A percentile compares a stretch with the other conserved stretches of the same genome.
Evolutionary conservation across 1,140 invertebrate genomes (phyloP).

Genomic region (Papilio dardanus): DNA sequence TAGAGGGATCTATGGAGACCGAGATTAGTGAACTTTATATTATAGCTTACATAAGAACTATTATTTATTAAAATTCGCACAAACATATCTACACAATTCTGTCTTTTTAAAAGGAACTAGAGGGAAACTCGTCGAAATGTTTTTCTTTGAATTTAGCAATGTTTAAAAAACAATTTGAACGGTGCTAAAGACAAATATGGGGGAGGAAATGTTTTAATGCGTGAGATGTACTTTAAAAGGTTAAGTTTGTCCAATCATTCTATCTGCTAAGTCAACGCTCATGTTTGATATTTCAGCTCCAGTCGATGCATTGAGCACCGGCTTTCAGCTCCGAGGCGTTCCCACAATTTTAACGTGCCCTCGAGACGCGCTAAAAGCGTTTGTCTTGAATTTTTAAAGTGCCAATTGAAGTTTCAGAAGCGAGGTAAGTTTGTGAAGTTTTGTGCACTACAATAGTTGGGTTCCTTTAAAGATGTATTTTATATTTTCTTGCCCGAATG

Average conservation of each 20-base stretch:
- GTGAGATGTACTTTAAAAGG: conserved; percentile 39
- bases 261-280: conserved; percentile 67
- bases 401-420: conserved; percentile 70
- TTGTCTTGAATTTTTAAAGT: conserved; percentile 81
- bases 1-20: conserved; percentile 13
- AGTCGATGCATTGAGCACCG: conserved; percentile 58
- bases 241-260: conserved; percentile 68
- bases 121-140: no score
- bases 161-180: neutral
- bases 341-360: conserved; percentile 48
- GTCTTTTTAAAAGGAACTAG: no score
- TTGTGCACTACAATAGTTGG: conserved; percentile 43
- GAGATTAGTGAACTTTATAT: conserved; percentile 4
- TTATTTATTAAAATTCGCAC: neutral
- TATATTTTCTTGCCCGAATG: neutral
- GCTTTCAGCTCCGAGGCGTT: conserved; percentile 45
- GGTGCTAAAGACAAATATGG: conserved; percentile 6
- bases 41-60: neutral
- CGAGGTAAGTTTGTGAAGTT: conserved; percentile 47
- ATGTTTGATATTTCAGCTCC: conserved; percentile 61
- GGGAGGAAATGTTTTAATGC: conserved; percentile 30
- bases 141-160: no score
- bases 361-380: conserved; percentile 70
- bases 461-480: conserved; percentile 18
- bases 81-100: no score